Evolutionary conservation across 1,140 invertebrate genomes (phyloP), one percentile per base, ranked within the genome.

Genomic region (Drosophila malerkotliana): DNA sequence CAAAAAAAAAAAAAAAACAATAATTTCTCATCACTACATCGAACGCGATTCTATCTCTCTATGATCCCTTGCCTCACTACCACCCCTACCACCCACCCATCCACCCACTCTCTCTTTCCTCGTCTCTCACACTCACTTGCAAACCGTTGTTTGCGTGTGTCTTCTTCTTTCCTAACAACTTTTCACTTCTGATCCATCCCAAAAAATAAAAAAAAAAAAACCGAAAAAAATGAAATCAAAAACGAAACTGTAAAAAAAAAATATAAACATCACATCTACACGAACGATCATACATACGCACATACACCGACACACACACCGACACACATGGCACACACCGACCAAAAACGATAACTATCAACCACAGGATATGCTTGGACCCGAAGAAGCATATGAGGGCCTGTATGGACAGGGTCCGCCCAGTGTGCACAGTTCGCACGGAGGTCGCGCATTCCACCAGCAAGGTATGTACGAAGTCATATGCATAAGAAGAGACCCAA

Each of bases 381-480:
- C 96, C 79, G 97, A 98, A 92, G 97, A 98, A 93, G 95, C 96
- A 81, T 98, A 97, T 94, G 97, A 98, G 91, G 96, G 95, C 93
- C 95, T 98, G 94, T 98, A 98, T 93, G 95, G 95, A 91, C 97
- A 96, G 93, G 96, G 95, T 89, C 95, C 95, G 81, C 95, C 96
- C 80, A 96, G 95, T 92, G 95, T 96, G 80, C 95, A 96, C 92
- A 96, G 95, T 93, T 95, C 94, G 91, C 95, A 95, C 91, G 94
- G 94, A 79, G 95, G 94, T 79, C 93, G 94, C 80, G 94, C 94
- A 83, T 96, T 96, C 93, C 83, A 88, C 79, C 96, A 96, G 88
- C 96, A 96, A 80, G 96, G 96, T 97, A 96, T 94, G 93, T 93
- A 90, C 75, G 44, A 47, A 47, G 73, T 39, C 67, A 69, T 71